phyloP scores from a whole-genome alignment of 2,113 vertebrate genomes.

The Toxotes chatareus region DNA sequence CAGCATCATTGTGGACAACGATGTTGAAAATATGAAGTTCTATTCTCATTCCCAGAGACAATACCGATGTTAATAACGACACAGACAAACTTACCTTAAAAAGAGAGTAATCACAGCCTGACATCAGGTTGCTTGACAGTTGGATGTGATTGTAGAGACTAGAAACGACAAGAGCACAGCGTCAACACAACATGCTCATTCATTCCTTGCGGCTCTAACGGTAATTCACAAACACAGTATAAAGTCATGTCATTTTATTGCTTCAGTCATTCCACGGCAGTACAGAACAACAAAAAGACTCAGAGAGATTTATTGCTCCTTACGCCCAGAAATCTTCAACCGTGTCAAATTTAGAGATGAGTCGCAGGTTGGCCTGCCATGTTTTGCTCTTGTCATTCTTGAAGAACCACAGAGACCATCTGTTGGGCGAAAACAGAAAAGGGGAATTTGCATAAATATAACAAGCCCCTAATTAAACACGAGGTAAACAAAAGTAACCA shows the following conservation, averaged over 20 bases:
- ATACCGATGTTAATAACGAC: background rate
- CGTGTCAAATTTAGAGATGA: conserved; percentile 99
- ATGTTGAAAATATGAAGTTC: background rate
- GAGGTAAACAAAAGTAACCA: conserved; percentile 26
- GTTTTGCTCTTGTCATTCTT: conserved; percentile 99
- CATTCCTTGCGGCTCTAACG: background rate
- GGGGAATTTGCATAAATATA: conserved; percentile 37
- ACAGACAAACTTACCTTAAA: conserved; percentile 91
- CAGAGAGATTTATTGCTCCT: conserved; percentile 76
- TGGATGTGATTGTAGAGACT: conserved; percentile 99
- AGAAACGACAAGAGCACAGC: conserved; percentile 47
- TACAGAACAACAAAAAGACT: background rate
- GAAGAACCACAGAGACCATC: conserved; percentile 99
- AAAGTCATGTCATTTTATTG: conserved; percentile 13
- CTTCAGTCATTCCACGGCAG: background rate
- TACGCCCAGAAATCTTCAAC: conserved; percentile 99
- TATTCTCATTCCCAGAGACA: background rate
- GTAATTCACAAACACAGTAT: background rate
- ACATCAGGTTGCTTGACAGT: conserved; percentile 98
- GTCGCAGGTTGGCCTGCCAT: conserved; percentile 98
- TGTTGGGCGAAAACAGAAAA: conserved; percentile 72
- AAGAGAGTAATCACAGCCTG: conserved; percentile 98
- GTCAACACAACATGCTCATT: conserved; percentile 1
- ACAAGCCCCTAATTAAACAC: conserved; percentile 47
- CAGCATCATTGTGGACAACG: too few species aligned